These are phyloP conservation scores for Dendropsophus ebraccatus DNA, from an alignment of 2,113 vertebrate species.

Conservation along the genomic window DNA sequence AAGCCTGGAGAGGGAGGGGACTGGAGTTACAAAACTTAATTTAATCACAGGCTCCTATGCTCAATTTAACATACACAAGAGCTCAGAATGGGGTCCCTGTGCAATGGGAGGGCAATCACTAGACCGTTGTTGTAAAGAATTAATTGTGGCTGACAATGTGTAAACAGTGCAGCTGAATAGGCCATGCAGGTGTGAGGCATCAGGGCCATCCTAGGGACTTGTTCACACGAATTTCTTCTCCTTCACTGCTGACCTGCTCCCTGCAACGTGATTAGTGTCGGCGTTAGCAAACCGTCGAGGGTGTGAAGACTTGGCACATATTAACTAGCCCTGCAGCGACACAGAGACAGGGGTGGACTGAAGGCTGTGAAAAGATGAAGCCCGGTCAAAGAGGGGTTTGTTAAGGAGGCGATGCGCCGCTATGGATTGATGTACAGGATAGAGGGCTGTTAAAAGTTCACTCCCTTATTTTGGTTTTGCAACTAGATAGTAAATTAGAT, in stretches of 20 bases:
- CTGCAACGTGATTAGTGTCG: constrained; percentile 71
- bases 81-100: constrained; percentile 80
- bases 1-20: constrained; percentile 45
- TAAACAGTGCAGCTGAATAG: constrained; percentile 82
- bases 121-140: constrained; percentile 77
- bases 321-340: constrained; percentile 65
- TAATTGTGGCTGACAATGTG: constrained; percentile 83
- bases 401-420: constrained; percentile 63
- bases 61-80: constrained; percentile 86
- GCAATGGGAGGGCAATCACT: constrained; percentile 74
- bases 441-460: background rate
- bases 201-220: constrained; percentile 71
- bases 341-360: constrained; percentile 59
- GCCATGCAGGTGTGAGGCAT: constrained; percentile 80
- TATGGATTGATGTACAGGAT: background rate
- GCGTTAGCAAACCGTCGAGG: constrained; percentile 72
- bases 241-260: constrained; percentile 74
- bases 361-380: constrained; percentile 67
- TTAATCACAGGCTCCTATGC: constrained; percentile 78
- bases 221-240: constrained; percentile 77
- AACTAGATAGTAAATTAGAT: background rate
- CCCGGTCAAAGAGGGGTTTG: constrained; percentile 63
- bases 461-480: background rate
- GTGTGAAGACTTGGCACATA: constrained; percentile 73
- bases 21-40: constrained; percentile 75